A percentile compares a stretch with the other conserved stretches of the same genome.
Evolutionary conservation across 2,888 invertebrate species (phyloP).

Genomic region (Andrena fulva): DNA sequence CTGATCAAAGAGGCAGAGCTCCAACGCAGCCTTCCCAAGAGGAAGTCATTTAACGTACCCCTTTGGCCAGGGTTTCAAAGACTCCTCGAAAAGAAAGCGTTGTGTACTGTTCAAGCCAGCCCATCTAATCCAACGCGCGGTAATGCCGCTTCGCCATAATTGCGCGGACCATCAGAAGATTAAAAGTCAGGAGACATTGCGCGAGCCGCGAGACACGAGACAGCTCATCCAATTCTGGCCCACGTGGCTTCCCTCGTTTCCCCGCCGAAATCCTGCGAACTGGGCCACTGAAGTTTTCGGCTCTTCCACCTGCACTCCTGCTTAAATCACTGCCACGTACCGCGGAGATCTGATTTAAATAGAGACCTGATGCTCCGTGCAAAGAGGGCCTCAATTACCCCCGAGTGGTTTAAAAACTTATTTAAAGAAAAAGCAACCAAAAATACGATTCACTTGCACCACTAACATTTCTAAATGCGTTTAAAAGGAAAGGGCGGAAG

Average conservation of each 20-base stretch:
- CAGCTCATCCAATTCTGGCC: conserved; percentile 18
- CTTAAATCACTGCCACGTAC: not conserved
- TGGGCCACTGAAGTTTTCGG: conserved; percentile 7
- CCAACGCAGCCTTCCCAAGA: not conserved
- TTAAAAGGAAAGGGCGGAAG: too few species aligned
- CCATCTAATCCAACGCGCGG: conserved; percentile 39
- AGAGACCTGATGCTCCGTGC: too few species aligned
- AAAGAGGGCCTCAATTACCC: too few species aligned
- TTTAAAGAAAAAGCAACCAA: too few species aligned
- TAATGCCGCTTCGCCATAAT: conserved; percentile 57
- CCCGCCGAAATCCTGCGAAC: conserved; percentile 20
- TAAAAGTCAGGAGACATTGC: conserved; percentile 61
- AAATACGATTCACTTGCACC: too few species aligned
- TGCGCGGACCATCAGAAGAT: conserved; percentile 66
- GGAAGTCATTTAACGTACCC: conserved; percentile 23
- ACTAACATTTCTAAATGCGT: too few species aligned
- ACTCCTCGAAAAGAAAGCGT: conserved; percentile 9
- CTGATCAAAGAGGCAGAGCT: not conserved
- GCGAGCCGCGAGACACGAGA: not conserved
- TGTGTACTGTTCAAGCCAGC: not conserved
- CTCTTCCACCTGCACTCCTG: not conserved
- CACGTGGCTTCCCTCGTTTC: not conserved
- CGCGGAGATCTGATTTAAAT: not conserved
- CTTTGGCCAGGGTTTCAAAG: conserved; percentile 22
- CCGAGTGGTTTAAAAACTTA: too few species aligned